Percentiles rank a stretch among this genome's conserved stretches.
phyloP scores from a whole-genome alignment of 2,113 vertebrate species.

The Chloropsis cyanopogon region DNA sequence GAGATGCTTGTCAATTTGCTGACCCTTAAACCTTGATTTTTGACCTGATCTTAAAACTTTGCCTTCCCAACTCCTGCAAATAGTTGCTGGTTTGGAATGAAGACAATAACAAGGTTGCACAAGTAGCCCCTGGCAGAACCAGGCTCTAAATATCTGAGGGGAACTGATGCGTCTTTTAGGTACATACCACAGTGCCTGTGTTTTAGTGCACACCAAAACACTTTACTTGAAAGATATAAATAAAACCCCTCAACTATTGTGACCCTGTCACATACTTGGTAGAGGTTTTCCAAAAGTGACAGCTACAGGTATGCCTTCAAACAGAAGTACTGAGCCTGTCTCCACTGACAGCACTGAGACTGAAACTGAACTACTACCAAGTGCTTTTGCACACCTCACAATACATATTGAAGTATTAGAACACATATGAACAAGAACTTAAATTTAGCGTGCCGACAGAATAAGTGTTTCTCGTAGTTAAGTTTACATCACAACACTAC shows the following conservation, averaged over 20 bases:
- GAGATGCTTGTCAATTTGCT: not conserved
- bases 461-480: not conserved
- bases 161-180: not conserved
- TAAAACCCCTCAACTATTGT: not conserved
- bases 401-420: not conserved
- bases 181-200: not conserved
- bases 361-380: not conserved
- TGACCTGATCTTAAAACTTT: not conserved
- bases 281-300: not conserved
- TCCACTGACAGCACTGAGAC: not conserved
- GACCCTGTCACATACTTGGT: not conserved
- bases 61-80: not conserved
- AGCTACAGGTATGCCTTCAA: not conserved
- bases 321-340: not conserved
- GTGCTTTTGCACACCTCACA: not conserved
- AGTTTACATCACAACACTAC: not conserved
- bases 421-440: not conserved
- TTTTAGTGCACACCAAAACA: not conserved
- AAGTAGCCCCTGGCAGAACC: not conserved
- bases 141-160: not conserved
- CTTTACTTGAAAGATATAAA: not conserved
- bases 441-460: not conserved
- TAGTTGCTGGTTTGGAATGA: not conserved
- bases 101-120: not conserved
- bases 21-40: not conserved